These are phyloP conservation scores for Drosophila bifasciata DNA, from an alignment of 1,140 invertebrate species.

Conservation along the genomic window DNA sequence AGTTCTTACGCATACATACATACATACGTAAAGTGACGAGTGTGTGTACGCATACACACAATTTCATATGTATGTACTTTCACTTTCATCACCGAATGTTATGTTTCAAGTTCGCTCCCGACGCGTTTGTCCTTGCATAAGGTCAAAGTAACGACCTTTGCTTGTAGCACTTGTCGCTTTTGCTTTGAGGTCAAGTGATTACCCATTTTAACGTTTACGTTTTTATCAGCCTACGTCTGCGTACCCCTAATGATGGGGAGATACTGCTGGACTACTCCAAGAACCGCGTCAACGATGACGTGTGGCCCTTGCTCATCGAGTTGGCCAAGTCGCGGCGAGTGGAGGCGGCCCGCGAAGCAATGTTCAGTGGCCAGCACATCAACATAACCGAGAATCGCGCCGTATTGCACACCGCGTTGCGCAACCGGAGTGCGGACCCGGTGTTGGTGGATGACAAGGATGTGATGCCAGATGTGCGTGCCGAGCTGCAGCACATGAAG, in stretches of 20 bases:
- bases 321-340: constrained; percentile 94
- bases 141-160: constrained; percentile 64
- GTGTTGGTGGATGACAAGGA: constrained; percentile 95
- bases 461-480: constrained; percentile 97
- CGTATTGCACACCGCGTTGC: constrained; percentile 96
- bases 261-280: constrained; percentile 98
- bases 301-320: constrained; percentile 90
- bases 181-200: constrained; percentile 64
- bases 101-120: constrained; percentile 23
- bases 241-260: constrained; percentile 92
- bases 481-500: constrained; percentile 97
- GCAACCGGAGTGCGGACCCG: constrained; percentile 92
- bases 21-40: too few relatives aligned
- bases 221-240: constrained; percentile 87
- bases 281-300: constrained; percentile 94
- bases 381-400: constrained; percentile 99
- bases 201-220: constrained; percentile 34
- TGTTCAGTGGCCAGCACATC: constrained; percentile 98
- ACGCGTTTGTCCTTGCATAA: constrained; percentile 72
- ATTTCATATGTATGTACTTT: background rate
- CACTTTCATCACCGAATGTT: constrained; percentile 42
- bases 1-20: too few relatives aligned
- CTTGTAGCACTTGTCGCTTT: constrained; percentile 15
- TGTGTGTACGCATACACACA: too few relatives aligned
- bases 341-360: constrained; percentile 93